phyloP scores from a whole-genome alignment of 1,140 invertebrate genomes.

The Mizuhopecten yessoensis region DNA sequence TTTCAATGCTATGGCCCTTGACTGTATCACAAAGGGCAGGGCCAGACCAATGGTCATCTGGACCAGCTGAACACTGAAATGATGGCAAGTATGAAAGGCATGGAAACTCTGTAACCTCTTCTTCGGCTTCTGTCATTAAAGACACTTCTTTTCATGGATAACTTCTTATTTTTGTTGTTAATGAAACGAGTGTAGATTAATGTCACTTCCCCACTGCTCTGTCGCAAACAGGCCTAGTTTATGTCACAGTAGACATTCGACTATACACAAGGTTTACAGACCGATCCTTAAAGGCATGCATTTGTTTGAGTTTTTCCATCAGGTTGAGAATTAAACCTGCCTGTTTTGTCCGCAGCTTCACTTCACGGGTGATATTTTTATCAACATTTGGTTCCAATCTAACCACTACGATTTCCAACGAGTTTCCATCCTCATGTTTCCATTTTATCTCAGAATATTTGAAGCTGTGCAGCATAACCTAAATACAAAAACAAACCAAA shows the following conservation, averaged over 20 bases:
- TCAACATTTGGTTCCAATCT: slow-evolving; percentile 55
- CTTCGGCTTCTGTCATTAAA: too few species aligned
- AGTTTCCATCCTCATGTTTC: slow-evolving; percentile 68
- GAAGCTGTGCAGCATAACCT: slow-evolving; percentile 81
- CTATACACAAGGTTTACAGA: not conserved
- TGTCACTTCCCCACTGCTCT: too few species aligned
- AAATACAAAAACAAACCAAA: not conserved
- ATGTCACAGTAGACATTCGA: not conserved
- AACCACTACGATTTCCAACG: slow-evolving; percentile 74
- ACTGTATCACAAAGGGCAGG: too few species aligned
- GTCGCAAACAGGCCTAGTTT: too few species aligned
- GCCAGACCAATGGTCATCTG: too few species aligned
- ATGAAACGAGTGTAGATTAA: too few species aligned
- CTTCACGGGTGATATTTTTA: slow-evolving; percentile 58
- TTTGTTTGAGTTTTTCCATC: slow-evolving; percentile 78
- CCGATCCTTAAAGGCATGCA: slow-evolving; percentile 65
- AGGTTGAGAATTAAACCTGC: slow-evolving; percentile 79
- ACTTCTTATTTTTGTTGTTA: too few species aligned
- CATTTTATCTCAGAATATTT: slow-evolving; percentile 80
- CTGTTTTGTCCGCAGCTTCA: slow-evolving; percentile 77
- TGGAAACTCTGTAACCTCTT: too few species aligned
- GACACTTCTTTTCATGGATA: too few species aligned
- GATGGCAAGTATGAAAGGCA: too few species aligned
- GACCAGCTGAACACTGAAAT: too few species aligned
- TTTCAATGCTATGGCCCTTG: too few species aligned